Percentiles rank a stretch among this genome's conserved stretches.
Conservation (phyloP, 2,113 vertebrate species). For the Amblyopsis rosae region DNA sequence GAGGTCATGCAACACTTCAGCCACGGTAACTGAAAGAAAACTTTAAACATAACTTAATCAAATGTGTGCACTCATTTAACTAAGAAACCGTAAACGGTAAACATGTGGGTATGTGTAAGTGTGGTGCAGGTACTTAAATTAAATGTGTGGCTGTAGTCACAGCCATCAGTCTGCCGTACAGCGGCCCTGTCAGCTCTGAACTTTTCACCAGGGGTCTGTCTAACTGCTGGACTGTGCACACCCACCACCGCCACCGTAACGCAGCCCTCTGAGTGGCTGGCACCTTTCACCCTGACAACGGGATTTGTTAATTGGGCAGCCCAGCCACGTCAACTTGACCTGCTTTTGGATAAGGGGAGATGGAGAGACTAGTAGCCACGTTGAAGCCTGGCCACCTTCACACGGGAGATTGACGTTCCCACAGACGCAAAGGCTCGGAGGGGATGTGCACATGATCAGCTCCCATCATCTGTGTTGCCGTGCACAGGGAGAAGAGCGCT, state of each 20-base stretch:
- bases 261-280: conserved; percentile 22
- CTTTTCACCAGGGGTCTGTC: background rate
- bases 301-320: conserved; percentile 39
- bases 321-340: conserved; percentile 30
- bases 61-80: too few species aligned
- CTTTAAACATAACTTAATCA: too few species aligned
- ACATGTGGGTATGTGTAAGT: too few species aligned
- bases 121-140: too few species aligned
- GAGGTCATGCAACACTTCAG: too few species aligned
- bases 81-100: too few species aligned
- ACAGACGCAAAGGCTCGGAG: conserved; percentile 25
- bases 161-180: background rate
- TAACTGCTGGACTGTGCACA: conserved; percentile 21
- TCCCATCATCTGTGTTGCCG: conserved; percentile 45
- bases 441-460: conserved; percentile 43
- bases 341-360: conserved; percentile 31
- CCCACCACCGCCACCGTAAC: background rate
- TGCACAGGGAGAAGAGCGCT: conserved; percentile 15
- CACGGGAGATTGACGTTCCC: conserved; percentile 29
- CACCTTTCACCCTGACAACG: background rate
- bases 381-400: conserved; percentile 29
- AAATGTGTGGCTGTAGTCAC: too few species aligned
- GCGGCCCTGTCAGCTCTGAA: conserved; percentile 11
- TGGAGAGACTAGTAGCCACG: conserved; percentile 32
- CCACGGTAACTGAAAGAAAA: too few species aligned